Conservation (phyloP, 2,113 vertebrate genomes). For the Cettia cetti region DNA sequence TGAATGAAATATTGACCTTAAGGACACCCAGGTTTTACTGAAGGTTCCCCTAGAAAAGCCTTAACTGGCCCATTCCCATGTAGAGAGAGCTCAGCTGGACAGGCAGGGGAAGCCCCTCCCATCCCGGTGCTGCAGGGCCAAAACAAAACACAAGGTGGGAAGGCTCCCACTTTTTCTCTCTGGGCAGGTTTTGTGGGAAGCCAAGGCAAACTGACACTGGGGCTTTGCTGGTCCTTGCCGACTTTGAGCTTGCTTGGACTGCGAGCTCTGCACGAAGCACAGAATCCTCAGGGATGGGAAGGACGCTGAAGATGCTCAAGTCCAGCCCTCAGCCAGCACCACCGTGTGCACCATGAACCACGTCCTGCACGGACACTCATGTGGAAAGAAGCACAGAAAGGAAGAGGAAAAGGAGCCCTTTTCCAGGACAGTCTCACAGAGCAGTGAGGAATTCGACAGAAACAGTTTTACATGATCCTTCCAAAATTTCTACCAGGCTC, state of each 20-base stretch:
- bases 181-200: background rate
- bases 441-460: background rate
- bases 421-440: background rate
- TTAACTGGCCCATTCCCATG: fast-evolving
- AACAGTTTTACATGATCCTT: background rate
- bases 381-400: fast-evolving
- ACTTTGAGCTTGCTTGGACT: background rate
- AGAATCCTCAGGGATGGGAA: fast-evolving
- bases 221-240: background rate
- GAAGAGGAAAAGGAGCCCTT: background rate
- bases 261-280: background rate
- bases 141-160: fast-evolving
- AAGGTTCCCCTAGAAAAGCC: background rate
- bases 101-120: fast-evolving
- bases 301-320: fast-evolving
- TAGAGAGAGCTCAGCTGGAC: background rate
- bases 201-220: background rate
- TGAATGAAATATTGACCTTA: background rate
- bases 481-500: background rate
- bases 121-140: background rate
- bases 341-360: fast-evolving
- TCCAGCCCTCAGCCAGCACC: background rate
- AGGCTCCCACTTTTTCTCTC: background rate
- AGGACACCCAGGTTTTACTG: background rate
- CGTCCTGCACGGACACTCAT: fast-evolving